These are phyloP conservation scores for Gallinago undulata DNA, from an alignment of 2,113 vertebrate genomes.

Conservation along the genomic window DNA sequence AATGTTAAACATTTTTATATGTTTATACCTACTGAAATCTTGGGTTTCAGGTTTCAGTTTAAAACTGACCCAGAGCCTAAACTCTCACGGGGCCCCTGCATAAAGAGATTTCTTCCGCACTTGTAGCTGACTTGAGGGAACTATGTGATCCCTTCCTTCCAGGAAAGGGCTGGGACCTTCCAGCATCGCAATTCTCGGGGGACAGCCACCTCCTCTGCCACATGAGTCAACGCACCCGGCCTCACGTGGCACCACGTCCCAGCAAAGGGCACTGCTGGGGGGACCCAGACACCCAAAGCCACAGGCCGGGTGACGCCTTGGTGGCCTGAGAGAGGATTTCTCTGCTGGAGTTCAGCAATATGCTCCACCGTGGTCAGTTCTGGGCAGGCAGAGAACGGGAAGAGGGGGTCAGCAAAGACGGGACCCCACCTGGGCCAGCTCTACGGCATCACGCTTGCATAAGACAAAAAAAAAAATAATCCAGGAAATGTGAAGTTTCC, in stretches of 20 bases:
- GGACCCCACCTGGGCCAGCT: neutral
- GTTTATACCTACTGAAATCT: neutral
- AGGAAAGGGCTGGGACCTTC: neutral
- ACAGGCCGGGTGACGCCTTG: neutral
- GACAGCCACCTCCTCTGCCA: neutral
- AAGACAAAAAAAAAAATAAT: neutral
- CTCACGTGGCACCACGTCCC: neutral
- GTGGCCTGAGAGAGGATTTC: neutral
- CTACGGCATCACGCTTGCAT: neutral
- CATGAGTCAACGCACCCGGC: neutral
- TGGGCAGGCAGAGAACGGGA: neutral
- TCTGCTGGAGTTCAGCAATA: neutral
- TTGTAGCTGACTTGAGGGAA: too few relatives aligned
- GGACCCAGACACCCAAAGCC: neutral
- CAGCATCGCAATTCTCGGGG: accelerated
- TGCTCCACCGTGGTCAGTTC: accelerated
- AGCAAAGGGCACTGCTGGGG: neutral
- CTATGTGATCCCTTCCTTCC: neutral
- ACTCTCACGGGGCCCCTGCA: too few relatives aligned
- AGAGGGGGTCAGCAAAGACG: neutral
- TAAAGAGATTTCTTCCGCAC: too few relatives aligned
- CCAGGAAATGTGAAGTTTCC: neutral
- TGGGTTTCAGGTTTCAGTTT: too few relatives aligned
- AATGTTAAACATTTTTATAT: neutral
- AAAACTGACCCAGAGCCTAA: neutral